phyloP scores from a whole-genome alignment of 2,888 invertebrate species.

The Adineta ricciae region DNA sequence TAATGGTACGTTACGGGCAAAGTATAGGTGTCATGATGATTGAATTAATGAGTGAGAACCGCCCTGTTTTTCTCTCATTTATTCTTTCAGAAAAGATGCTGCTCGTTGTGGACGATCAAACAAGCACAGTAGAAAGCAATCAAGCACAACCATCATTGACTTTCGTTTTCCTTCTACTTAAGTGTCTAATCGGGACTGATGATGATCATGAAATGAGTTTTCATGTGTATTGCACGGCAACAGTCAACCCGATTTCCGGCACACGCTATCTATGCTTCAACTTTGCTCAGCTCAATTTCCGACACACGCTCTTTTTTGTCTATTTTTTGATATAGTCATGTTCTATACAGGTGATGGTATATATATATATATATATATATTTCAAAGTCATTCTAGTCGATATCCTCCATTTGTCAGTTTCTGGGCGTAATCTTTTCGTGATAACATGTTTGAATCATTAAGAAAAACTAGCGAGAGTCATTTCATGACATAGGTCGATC shows the following conservation, averaged over 20 bases:
- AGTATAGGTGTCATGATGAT: constrained; percentile 9
- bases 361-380: too few relatives aligned
- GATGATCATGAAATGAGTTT: constrained; percentile 13
- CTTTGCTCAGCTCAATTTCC: neutral
- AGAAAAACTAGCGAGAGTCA: neutral
- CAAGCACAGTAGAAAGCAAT: constrained; percentile 13
- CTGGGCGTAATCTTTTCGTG: neutral
- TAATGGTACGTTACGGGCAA: constrained; percentile 4
- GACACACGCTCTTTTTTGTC: neutral
- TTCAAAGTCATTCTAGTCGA: neutral
- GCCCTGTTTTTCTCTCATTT: neutral
- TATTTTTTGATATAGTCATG: neutral
- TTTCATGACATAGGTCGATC: neutral
- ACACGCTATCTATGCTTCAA: neutral
- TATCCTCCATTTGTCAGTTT: neutral
- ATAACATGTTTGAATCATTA: neutral
- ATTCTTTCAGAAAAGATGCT: neutral
- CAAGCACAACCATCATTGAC: neutral
- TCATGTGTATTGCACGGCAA: neutral
- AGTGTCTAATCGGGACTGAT: constrained; percentile 7
- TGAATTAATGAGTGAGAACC: constrained; percentile 15
- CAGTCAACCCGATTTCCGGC: neutral
- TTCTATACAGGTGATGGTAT: neutral
- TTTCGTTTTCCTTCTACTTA: neutral
- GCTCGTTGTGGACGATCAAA: constrained; percentile 1